A percentile compares a stretch with the other conserved stretches of the same genome.
Evolutionary conservation across 2,113 vertebrate species (phyloP).

Genomic region (Polypterus senegalus): DNA sequence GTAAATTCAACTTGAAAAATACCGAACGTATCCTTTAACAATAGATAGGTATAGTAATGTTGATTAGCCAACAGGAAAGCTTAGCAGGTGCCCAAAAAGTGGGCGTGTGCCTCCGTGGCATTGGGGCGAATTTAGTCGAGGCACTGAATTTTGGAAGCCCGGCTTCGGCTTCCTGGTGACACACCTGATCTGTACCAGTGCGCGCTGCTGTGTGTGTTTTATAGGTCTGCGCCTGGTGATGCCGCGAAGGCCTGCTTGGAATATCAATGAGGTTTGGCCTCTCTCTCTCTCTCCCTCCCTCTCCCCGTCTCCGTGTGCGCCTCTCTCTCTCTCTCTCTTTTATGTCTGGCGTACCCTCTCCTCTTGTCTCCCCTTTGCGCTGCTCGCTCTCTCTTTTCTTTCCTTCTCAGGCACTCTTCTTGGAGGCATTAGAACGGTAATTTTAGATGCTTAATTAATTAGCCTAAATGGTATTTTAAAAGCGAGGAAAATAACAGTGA

Average conservation of each 20-base stretch:
- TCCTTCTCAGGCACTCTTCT: conserved; percentile 27
- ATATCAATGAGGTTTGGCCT: conserved; percentile 3
- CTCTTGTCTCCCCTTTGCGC: conserved; percentile 16
- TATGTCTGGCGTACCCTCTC: conserved; percentile 27
- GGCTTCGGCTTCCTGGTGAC: not conserved
- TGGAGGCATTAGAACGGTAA: conserved; percentile 24
- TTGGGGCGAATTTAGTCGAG: no score
- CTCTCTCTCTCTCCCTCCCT: not conserved
- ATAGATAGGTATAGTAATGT: no score
- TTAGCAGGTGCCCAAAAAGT: no score
- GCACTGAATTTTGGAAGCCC: no score
- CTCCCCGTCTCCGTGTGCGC: not conserved
- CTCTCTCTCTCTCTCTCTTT: conserved; percentile 19
- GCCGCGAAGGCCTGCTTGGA: not conserved
- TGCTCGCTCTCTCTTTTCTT: conserved; percentile 24
- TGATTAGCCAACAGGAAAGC: no score
- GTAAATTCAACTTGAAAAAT: no score
- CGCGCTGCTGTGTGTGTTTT: not conserved
- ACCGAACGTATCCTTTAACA: no score
- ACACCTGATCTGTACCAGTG: not conserved
- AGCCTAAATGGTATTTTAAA: conserved; percentile 26
- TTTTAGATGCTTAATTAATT: conserved; percentile 34
- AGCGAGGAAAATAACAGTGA: conserved; percentile 18
- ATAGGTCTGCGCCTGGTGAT: not conserved
- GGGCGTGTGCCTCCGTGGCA: no score